phyloP scores from a whole-genome alignment of 2,113 vertebrate species.

The Delphinus delphis region DNA sequence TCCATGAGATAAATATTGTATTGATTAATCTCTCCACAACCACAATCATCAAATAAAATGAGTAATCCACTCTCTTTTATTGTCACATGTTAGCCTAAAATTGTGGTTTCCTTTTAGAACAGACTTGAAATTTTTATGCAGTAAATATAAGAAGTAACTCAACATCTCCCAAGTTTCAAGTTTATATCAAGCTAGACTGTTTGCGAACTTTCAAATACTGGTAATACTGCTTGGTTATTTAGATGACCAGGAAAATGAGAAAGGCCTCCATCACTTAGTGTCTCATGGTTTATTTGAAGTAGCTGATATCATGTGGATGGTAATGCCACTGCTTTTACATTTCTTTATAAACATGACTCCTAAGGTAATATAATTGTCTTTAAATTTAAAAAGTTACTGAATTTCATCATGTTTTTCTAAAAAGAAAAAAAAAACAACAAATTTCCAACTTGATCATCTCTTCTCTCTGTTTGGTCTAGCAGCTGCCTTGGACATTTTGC shows the following conservation, averaged over 20 bases:
- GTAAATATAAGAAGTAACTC: background rate
- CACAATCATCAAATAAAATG: slow-evolving; percentile 3
- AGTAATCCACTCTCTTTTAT: background rate
- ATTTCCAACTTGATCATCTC: slow-evolving; percentile 42
- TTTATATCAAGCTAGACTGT: background rate
- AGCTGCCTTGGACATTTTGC: slow-evolving; percentile 63
- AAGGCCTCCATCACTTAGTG: background rate
- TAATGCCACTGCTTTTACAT: background rate
- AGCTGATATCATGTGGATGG: background rate
- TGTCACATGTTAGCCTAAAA: background rate
- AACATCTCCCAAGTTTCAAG: background rate
- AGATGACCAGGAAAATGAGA: background rate
- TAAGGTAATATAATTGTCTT: slow-evolving; percentile 5
- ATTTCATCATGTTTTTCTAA: slow-evolving; percentile 41
- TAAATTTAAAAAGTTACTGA: slow-evolving; percentile 52
- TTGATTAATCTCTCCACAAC: slow-evolving; percentile 18
- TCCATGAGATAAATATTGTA: background rate
- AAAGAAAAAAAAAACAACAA: background rate
- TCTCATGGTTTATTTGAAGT: background rate
- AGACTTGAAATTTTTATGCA: background rate
- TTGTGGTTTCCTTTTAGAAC: background rate
- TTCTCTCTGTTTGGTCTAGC: slow-evolving; percentile 61
- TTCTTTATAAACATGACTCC: background rate
- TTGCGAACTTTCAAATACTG: background rate
- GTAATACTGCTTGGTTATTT: background rate